Percentiles rank a stretch among this genome's conserved stretches.
Conservation (phyloP, 2,113 vertebrate species). For the Gopherus evgoodei region DNA sequence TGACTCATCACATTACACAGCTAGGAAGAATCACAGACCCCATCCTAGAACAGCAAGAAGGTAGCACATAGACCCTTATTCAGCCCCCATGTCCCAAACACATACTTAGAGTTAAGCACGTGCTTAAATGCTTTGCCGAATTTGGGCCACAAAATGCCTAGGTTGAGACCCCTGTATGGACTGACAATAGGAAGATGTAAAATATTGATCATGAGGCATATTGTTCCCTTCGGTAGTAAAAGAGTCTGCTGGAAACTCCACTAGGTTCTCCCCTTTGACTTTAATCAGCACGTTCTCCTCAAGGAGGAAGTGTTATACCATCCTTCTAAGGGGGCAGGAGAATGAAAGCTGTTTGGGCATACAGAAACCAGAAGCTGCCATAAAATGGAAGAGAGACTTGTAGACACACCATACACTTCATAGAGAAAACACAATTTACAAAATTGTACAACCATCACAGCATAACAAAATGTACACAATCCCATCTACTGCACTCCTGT, state of each 20-base stretch:
- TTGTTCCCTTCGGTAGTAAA: neutral
- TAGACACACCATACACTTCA: rapidly evolving
- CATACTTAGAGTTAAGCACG: neutral
- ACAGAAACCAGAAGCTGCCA: neutral
- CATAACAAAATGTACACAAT: rapidly evolving
- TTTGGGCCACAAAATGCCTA: neutral
- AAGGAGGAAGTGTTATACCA: rapidly evolving
- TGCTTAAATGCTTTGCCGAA: neutral
- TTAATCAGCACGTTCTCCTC: rapidly evolving
- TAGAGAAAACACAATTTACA: neutral
- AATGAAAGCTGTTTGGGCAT: neutral
- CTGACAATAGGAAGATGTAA: neutral
- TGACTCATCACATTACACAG: no score
- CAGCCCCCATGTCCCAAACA: neutral
- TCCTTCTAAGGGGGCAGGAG: neutral
- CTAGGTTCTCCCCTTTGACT: neutral
- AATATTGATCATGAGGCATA: rapidly evolving
- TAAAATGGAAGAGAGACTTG: neutral
- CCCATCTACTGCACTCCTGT: rapidly evolving
- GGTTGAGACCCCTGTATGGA: neutral
- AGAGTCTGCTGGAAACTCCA: neutral
- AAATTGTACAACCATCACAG: neutral
- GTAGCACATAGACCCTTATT: neutral
- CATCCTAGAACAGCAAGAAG: neutral
- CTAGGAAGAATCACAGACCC: neutral